A percentile compares a stretch with the other conserved stretches of the same genome.
These are phyloP conservation scores for Phoxinus phoxinus DNA, from an alignment of 2,113 vertebrate genomes.

Conservation along the genomic window DNA sequence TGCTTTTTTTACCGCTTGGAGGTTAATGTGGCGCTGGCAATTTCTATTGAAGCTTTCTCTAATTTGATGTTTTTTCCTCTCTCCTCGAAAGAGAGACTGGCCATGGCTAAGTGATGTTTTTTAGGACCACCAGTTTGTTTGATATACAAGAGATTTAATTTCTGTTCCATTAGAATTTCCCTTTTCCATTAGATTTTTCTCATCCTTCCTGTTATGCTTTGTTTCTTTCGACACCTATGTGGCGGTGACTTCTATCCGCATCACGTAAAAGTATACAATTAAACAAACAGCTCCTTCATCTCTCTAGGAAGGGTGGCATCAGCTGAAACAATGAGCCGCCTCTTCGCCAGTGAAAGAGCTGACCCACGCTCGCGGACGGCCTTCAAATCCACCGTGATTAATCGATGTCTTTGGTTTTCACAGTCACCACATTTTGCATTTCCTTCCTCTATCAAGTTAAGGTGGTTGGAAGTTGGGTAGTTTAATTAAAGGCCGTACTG, in stretches of 20 bases:
- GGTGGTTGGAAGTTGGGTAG: constrained; percentile 2
- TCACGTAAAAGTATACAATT: constrained; percentile 50
- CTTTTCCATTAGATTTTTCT: constrained; percentile 19
- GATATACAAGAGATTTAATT: constrained; percentile 11
- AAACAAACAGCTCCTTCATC: constrained; percentile 70
- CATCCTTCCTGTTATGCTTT: constrained; percentile 53
- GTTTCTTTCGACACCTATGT: constrained; percentile 60
- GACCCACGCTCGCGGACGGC: constrained; percentile 43
- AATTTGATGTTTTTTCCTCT: constrained; percentile 75
- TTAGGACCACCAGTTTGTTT: background rate
- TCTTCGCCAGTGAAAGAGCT: constrained; percentile 11
- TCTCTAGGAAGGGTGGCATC: constrained; percentile 64
- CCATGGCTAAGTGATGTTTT: constrained; percentile 41
- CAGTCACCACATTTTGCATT: constrained; percentile 47
- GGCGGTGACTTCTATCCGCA: constrained; percentile 64
- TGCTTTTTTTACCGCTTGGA: constrained; percentile 74
- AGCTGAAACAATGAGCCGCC: constrained; percentile 53
- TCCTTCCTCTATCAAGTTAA: constrained; percentile 39
- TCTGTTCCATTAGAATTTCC: constrained; percentile 42
- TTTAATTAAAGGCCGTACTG: constrained; percentile 67
- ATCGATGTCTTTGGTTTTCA: constrained; percentile 63
- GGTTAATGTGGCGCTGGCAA: constrained; percentile 76
- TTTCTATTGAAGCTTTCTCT: constrained; percentile 73
- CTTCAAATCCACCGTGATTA: constrained; percentile 66
- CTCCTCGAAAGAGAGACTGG: constrained; percentile 65